These are phyloP conservation scores for Gallinago media DNA, from an alignment of 2,113 vertebrate genomes.

Conservation along the genomic window DNA sequence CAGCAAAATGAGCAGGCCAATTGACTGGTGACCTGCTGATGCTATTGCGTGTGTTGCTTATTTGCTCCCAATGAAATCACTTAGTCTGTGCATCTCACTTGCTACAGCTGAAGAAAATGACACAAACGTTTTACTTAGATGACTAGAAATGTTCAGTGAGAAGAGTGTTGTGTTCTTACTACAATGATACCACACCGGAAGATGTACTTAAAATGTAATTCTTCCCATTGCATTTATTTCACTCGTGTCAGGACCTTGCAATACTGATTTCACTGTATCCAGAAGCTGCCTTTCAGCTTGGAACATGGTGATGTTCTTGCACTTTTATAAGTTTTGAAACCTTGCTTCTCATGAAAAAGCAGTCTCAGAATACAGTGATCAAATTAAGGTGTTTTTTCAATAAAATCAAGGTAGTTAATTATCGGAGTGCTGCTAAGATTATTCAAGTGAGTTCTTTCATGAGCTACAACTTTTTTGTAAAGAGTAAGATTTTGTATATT, in stretches of 20 bases:
- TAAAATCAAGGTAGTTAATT: constrained; percentile 31
- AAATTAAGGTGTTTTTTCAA: not conserved
- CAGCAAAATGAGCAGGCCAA: not conserved
- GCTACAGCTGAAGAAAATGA: not conserved
- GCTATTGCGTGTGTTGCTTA: not conserved
- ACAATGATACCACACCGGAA: not conserved
- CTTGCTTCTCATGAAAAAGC: constrained; percentile 47
- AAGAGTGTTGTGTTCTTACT: not conserved
- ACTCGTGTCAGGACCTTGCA: not conserved
- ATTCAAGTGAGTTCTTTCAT: constrained; percentile 39
- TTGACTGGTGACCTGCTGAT: not conserved
- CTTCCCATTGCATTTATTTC: not conserved
- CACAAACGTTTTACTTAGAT: not conserved
- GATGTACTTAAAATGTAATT: not conserved
- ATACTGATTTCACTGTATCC: not conserved
- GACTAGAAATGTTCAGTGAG: not conserved
- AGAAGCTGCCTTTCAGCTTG: constrained; percentile 50
- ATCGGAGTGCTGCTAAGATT: constrained; percentile 34
- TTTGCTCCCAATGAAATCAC: not conserved
- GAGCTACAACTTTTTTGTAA: constrained; percentile 41
- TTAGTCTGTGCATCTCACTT: not conserved
- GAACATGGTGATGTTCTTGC: constrained; percentile 34
- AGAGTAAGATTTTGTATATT: constrained; percentile 59
- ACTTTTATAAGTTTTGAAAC: constrained; percentile 52
- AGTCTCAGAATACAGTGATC: constrained; percentile 44